These are phyloP conservation scores for Mustela lutreola DNA, from an alignment of 2,113 vertebrate species.

Conservation along the genomic window DNA sequence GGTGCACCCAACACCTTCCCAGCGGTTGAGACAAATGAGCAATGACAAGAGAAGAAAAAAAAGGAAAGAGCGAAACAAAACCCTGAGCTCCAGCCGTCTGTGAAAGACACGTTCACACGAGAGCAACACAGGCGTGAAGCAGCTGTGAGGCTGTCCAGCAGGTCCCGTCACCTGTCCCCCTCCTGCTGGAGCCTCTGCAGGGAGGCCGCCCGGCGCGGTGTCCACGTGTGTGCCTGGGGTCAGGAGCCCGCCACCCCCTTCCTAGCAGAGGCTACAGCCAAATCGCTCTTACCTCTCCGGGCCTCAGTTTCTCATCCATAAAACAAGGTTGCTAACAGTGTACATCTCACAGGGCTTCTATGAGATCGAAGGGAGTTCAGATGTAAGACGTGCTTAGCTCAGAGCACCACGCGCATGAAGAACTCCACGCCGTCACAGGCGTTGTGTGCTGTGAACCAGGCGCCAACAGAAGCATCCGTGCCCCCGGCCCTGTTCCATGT, in stretches of 20 bases:
- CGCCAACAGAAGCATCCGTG: accelerated
- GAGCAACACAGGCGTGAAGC: accelerated
- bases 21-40: neutral
- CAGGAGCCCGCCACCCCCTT: neutral
- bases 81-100: neutral
- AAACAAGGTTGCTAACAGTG: neutral
- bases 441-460: accelerated
- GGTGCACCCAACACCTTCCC: neutral
- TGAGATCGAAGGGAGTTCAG: neutral
- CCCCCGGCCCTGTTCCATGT: neutral
- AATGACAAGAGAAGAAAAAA: neutral
- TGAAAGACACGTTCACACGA: accelerated
- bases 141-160: accelerated
- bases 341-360: neutral
- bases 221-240: neutral
- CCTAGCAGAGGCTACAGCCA: neutral
- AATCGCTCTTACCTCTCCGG: neutral
- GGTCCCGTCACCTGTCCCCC: accelerated
- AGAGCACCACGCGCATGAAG: accelerated
- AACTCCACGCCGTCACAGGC: accelerated
- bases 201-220: accelerated
- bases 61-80: neutral
- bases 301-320: neutral
- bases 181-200: neutral
- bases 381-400: neutral